These are phyloP conservation scores for Drosophila sordidapex DNA, from an alignment of 2,888 invertebrate species.

Conservation along the genomic window DNA sequence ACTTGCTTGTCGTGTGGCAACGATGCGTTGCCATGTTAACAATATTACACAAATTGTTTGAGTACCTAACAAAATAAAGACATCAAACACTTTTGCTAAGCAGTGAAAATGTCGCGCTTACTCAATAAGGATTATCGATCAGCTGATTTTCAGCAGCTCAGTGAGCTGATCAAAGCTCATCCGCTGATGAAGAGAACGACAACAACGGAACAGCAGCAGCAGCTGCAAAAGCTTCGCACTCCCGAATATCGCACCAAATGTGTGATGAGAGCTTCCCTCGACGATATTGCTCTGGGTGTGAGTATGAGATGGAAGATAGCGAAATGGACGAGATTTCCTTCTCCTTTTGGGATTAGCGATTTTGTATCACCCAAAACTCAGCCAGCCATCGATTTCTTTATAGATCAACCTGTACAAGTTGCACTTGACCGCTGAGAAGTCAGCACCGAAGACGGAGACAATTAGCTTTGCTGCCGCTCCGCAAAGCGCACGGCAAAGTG, in stretches of 20 bases:
- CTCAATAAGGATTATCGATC: slow-evolving; percentile 63
- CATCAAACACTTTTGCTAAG: not conserved
- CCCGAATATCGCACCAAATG: slow-evolving; percentile 70
- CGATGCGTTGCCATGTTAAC: slow-evolving; percentile 63
- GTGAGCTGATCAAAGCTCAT: slow-evolving; percentile 56
- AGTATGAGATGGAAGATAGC: slow-evolving; percentile 14
- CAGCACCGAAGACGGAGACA: slow-evolving; percentile 4
- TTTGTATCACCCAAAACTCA: not conserved
- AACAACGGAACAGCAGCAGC: slow-evolving; percentile 30
- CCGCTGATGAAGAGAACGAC: slow-evolving; percentile 57
- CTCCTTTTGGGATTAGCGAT: too few species aligned
- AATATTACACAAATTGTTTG: slow-evolving; percentile 8
- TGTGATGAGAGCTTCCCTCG: slow-evolving; percentile 71
- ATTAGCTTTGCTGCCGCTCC: slow-evolving; percentile 19
- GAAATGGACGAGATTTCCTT: not conserved
- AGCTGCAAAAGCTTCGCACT: slow-evolving; percentile 56
- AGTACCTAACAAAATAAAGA: not conserved
- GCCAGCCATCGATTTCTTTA: not conserved
- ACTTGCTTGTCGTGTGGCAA: slow-evolving; percentile 58
- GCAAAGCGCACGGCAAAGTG: slow-evolving; percentile 30
- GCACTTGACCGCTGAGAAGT: slow-evolving; percentile 39
- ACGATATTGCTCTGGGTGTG: slow-evolving; percentile 71
- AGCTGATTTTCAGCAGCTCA: slow-evolving; percentile 65
- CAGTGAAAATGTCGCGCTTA: slow-evolving; percentile 43
- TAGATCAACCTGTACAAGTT: slow-evolving; percentile 68